These are phyloP conservation scores for Galemys pyrenaicus DNA, from an alignment of 2,113 vertebrate genomes.

Conservation along the genomic window DNA sequence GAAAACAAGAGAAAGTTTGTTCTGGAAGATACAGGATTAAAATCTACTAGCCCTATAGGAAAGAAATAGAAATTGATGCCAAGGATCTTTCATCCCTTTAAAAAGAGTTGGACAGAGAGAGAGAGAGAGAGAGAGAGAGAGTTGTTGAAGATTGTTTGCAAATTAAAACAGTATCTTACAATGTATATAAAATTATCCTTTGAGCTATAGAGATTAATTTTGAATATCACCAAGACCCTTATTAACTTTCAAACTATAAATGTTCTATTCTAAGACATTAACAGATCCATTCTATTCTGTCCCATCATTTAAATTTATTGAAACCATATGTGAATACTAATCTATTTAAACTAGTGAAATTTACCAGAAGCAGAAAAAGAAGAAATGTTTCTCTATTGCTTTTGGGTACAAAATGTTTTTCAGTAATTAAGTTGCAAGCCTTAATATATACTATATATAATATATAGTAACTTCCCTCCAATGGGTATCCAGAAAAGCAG, in stretches of 20 bases:
- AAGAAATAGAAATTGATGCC: background rate
- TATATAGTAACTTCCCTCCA: background rate
- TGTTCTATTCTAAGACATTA: slow-evolving; percentile 56
- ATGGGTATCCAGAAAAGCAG: background rate
- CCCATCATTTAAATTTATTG: slow-evolving; percentile 60
- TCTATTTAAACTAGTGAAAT: slow-evolving; percentile 62
- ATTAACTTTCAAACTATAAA: slow-evolving; percentile 41
- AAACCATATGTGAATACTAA: slow-evolving; percentile 60
- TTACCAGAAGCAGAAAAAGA: slow-evolving; percentile 43
- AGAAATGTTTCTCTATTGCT: slow-evolving; percentile 18
- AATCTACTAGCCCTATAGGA: background rate
- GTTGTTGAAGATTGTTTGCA: background rate
- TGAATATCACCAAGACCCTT: background rate
- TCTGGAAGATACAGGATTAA: background rate
- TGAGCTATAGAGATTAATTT: background rate
- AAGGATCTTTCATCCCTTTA: background rate
- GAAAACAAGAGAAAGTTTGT: background rate
- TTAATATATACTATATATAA: no score
- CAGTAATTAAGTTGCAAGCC: background rate
- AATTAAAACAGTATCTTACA: slow-evolving; percentile 41
- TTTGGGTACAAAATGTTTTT: slow-evolving; percentile 16
- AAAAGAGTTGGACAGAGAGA: background rate
- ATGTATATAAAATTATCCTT: slow-evolving; percentile 50
- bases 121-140: background rate
- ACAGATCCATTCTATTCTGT: slow-evolving; percentile 39